Base-by-base conservation (phyloP, 2,113 vertebrate species). In the Chinchilla lanigera region DNA sequence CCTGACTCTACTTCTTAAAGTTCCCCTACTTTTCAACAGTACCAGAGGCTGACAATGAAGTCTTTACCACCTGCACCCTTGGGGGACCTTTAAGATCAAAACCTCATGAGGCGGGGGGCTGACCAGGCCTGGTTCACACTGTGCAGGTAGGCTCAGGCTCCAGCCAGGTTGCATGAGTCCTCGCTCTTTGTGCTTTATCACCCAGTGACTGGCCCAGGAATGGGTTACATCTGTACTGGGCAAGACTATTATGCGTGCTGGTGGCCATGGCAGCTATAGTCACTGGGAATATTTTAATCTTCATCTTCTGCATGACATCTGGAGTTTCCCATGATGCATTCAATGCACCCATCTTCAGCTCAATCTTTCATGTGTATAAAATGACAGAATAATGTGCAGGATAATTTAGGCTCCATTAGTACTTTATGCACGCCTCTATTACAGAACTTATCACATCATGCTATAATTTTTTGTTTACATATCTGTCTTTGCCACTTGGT, bases 391-490 rank as follows among this genome's bases (percentile, higher is more conserved):
- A 97, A 97, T 86, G 30, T 93, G 65, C 1, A 88, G 90, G 84
- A 89, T 95, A 93, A 97, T 95, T 97, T 95, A 91, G 85, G 38
- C 44, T 96, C 89, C 84, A 97, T 97, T 95, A 95, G 92, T 60
- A 81, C 1, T 58, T 93, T 81, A 85, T 56, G 67, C 17, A 52
- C 85, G 58, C 63, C 69, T 93, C 75, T 91, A 82, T 95, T 93
- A 86, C 11, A 93, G 67, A 61, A 95, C 94, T 97, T 95, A 97
- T 33, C 87, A 96, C 58, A 95, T 87, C 3, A 0, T 82, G 41
- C 69, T 65, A 0, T 96, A 95, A 92, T 90, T 93, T 95, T 89
- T 94, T 95, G 73, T 95, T 96, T 97, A 90, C 44, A 33, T 93
- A 85, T 38, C 95, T 97, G 95, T 96, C 96, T 93, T 38, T 44